Percentiles rank a stretch among this genome's conserved stretches.
phyloP scores from a whole-genome alignment of 2,797 vertebrate species.

The Trematomus bernacchii region DNA sequence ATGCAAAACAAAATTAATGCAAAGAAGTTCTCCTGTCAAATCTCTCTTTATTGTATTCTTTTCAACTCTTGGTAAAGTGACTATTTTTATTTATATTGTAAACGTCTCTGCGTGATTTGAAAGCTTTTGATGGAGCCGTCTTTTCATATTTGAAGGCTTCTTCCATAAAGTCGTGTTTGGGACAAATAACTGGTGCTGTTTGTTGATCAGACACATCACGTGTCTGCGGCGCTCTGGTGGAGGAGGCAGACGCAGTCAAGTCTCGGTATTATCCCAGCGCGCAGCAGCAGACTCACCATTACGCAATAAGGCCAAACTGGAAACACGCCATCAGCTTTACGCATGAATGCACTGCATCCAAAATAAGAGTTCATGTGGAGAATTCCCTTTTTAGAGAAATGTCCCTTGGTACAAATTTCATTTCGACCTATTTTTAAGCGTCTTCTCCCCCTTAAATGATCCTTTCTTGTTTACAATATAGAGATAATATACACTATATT shows the following conservation, averaged over 20 bases:
- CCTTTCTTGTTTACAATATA: background rate
- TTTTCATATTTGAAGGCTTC: background rate
- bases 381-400: background rate
- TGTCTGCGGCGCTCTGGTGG: background rate
- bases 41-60: too few species aligned
- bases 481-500: background rate
- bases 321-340: slow-evolving; percentile 42
- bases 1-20: background rate
- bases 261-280: background rate
- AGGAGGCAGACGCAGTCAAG: background rate
- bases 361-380: background rate
- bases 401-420: fast-evolving
- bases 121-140: background rate
- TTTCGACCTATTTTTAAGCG: fast-evolving
- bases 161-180: background rate
- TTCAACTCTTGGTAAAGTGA: too few species aligned
- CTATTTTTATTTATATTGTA: background rate
- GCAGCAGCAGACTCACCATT: slow-evolving; percentile 31
- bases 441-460: too few species aligned
- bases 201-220: background rate
- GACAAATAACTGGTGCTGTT: background rate
- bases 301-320: slow-evolving; percentile 16
- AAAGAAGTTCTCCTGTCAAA: background rate
- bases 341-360: slow-evolving; percentile 18
- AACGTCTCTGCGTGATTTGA: background rate